These are phyloP conservation scores for Oreotrochilus melanogaster DNA, from an alignment of 2,113 vertebrate genomes.

Conservation along the genomic window DNA sequence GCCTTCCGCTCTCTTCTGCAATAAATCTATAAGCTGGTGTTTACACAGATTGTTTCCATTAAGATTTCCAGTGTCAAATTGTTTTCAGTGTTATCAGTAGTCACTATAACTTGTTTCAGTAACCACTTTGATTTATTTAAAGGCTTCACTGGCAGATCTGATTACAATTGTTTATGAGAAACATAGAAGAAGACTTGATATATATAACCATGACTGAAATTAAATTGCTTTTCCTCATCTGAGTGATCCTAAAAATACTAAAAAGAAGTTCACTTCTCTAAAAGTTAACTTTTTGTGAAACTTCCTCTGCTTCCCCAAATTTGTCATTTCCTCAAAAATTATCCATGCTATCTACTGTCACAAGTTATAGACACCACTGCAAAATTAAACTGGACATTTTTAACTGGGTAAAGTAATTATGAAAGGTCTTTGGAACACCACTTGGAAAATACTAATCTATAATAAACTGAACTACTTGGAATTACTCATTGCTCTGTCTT, in stretches of 20 bases:
- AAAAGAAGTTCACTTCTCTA: neutral
- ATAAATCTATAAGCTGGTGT: neutral
- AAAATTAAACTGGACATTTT: conserved; percentile 25
- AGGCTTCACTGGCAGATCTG: neutral
- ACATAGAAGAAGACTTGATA: neutral
- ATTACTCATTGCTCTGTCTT: neutral
- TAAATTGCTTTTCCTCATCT: neutral
- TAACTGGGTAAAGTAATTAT: conserved; percentile 11
- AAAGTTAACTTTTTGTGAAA: neutral
- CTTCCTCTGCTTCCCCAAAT: neutral
- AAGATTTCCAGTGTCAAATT: neutral
- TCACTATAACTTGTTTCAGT: neutral
- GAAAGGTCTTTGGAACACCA: neutral
- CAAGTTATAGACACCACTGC: neutral
- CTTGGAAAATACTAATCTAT: neutral
- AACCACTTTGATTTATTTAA: neutral
- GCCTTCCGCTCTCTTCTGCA: no score
- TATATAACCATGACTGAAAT: neutral
- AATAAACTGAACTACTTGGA: conserved; percentile 9
- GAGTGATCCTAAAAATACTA: neutral
- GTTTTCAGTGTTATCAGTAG: neutral
- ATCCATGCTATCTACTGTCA: conserved; percentile 1
- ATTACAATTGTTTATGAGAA: neutral
- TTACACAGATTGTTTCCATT: neutral
- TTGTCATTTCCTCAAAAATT: neutral